Percentiles rank a stretch among this genome's conserved stretches.
Conservation (phyloP, 2,113 vertebrate genomes). For the Damaliscus lunatus region DNA sequence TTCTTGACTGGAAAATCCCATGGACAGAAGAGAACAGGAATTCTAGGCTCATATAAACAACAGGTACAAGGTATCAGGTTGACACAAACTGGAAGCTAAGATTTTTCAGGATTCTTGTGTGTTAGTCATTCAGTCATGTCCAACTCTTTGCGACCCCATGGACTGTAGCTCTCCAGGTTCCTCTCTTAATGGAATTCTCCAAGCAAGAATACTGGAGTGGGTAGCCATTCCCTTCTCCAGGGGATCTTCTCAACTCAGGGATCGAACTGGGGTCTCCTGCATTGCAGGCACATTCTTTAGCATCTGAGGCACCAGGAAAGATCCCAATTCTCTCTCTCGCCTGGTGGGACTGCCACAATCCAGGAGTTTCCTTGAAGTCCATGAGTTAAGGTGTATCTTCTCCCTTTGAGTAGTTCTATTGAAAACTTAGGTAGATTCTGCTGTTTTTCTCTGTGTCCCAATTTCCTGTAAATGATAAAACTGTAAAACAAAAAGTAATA, state of each 20-base stretch:
- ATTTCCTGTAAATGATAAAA: conserved; percentile 57
- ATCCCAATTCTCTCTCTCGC: not conserved
- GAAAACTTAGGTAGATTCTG: not conserved
- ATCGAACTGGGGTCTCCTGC: not conserved
- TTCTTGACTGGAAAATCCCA: not conserved
- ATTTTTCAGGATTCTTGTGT: not conserved
- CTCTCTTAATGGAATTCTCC: not conserved
- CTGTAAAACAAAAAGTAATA: conserved; percentile 58
- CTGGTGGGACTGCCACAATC: not conserved
- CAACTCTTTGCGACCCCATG: not conserved
- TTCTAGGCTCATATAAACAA: not conserved
- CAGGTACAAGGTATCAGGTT: not conserved
- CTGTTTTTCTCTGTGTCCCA: not conserved
- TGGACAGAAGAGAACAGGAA: not conserved
- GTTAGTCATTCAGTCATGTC: not conserved
- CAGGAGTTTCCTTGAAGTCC: not conserved
- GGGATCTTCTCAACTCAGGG: not conserved
- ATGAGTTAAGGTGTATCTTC: not conserved
- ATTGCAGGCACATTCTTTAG: not conserved
- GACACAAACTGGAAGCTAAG: not conserved
- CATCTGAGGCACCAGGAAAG: not conserved
- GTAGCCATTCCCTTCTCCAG: not conserved
- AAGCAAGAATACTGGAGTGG: not conserved
- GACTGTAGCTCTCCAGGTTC: not conserved
- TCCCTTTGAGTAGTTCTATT: not conserved